Percentiles rank a stretch among this genome's conserved stretches.
These are phyloP conservation scores for Periophthalmus magnuspinnatus DNA, from an alignment of 2,797 vertebrate genomes.

Conservation along the genomic window DNA sequence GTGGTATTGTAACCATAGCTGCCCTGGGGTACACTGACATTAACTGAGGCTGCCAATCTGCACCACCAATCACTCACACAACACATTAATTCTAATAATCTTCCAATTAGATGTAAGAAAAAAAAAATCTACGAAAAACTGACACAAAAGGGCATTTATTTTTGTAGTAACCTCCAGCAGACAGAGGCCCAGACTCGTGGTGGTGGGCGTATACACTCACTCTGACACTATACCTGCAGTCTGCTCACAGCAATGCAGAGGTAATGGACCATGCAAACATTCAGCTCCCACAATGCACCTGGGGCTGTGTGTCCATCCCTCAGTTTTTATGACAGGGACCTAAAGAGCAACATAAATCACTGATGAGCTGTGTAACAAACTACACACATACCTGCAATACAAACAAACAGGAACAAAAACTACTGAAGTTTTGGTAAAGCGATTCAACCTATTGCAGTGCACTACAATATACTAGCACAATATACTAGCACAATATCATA, in stretches of 20 bases:
- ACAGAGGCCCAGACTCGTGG: conserved; percentile 3
- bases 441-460: neutral
- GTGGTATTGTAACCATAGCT: too few relatives aligned
- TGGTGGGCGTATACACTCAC: conserved; percentile 5
- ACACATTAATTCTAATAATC: too few relatives aligned
- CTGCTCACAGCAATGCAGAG: conserved; percentile 45
- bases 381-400: conserved; percentile 11
- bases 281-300: conserved; percentile 47
- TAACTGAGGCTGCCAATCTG: too few relatives aligned
- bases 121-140: neutral
- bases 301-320: conserved; percentile 29
- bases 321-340: conserved; percentile 24
- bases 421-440: neutral
- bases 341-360: conserved; percentile 34
- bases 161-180: neutral
- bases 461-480: too few relatives aligned
- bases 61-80: too few relatives aligned
- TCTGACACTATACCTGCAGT: conserved; percentile 45
- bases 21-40: too few relatives aligned
- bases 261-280: conserved; percentile 57
- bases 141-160: neutral
- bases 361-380: conserved; percentile 17
- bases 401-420: neutral
- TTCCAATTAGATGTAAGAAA: too few relatives aligned
- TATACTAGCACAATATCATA: too few relatives aligned